Percentiles rank a stretch among this genome's conserved stretches.
Conservation (phyloP, 2,888 invertebrate genomes). For the Zelleria hepariella region DNA sequence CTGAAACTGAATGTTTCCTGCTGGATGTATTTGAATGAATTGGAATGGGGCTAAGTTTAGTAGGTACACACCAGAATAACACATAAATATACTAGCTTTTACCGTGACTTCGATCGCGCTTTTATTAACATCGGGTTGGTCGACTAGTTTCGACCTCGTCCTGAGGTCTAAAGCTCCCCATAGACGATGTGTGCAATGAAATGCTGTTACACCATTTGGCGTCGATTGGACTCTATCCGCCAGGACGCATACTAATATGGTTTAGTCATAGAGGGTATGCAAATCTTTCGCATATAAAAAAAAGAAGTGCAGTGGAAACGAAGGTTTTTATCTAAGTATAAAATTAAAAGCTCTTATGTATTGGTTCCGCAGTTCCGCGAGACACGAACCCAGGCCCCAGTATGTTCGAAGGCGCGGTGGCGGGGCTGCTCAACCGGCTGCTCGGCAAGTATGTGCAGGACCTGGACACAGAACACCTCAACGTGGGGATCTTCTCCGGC, state of each 20-base stretch:
- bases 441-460: conserved; percentile 87
- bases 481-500: conserved; percentile 87
- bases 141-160: too few relatives aligned
- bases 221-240: too few relatives aligned
- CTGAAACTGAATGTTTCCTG: too few relatives aligned
- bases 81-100: too few relatives aligned
- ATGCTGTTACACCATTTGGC: too few relatives aligned
- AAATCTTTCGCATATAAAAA: not conserved
- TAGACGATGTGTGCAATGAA: too few relatives aligned
- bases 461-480: conserved; percentile 85
- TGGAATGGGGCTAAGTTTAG: too few relatives aligned
- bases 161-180: too few relatives aligned
- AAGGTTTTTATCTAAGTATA: not conserved
- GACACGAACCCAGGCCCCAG: conserved; percentile 18
- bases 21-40: too few relatives aligned
- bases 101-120: too few relatives aligned
- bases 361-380: not conserved
- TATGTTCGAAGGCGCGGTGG: conserved; percentile 86
- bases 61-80: too few relatives aligned
- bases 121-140: too few relatives aligned
- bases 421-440: conserved; percentile 83
- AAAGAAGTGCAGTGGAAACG: not conserved
- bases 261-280: not conserved
- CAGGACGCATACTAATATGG: not conserved
- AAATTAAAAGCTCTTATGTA: not conserved